Base-by-base conservation (phyloP, 2,113 vertebrate species). In the Macrotis lagotis region DNA sequence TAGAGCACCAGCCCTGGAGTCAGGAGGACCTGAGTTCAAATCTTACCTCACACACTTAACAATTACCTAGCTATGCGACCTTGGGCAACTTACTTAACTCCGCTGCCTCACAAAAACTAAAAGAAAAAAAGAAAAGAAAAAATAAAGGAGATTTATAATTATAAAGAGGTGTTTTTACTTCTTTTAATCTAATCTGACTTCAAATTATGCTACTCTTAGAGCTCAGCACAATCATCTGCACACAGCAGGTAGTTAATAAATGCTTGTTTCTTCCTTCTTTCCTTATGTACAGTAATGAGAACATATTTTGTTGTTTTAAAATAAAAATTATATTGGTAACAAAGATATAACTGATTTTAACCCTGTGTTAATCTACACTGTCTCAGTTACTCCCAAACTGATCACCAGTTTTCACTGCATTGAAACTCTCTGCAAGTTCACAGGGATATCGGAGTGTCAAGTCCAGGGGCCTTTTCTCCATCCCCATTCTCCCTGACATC, bases 311-410 rank as follows among this genome's bases (percentile, higher is more conserved):
- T 28, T 91, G 59, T 89, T 94, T 3, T 89, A 66, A 91, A 95
- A 92, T 92, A 25, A 93, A 90, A 66, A 25, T 28, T 48, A 49
- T 89, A 92, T 91, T 94, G 95, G 88, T 59, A 91, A 28, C 24
- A 91, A 53, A 50, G 31, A 24, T 9, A 92, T 53, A 25, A 91
- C 7, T 53, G 24, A 28, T 48, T 89, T 0, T 44, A 91, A 91
- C 93, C 4, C 88, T 96, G 53, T 91, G 48, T 31, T 52, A 66
- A 90, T 74, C 44, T 47, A 51, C 49, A 44, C 19, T 90, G 49
- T 89, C 8, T 50, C 19, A 90, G 4, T 6, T 83, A 25, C 50
- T 44, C 50, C 92, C 52, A 25, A 25, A 89, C 90, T 92, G 49
- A 59, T 8, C 66, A 48, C 47, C 51, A 26, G 74, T 25, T 51